These are phyloP conservation scores for Elephantulus edwardii DNA, from an alignment of 2,113 vertebrate species.

Conservation along the genomic window DNA sequence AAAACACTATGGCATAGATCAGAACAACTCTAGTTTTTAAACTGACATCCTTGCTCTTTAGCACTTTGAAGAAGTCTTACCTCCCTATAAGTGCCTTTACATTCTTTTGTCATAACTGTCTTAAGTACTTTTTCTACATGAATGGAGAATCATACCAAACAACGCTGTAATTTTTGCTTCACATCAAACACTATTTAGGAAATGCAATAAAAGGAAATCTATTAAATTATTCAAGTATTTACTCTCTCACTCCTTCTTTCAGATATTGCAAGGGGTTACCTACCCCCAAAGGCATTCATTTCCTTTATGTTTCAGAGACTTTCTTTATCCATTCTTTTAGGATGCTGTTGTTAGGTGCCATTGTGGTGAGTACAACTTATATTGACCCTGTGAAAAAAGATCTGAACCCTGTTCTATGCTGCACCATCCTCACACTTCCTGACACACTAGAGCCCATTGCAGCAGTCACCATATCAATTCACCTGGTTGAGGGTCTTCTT, in stretches of 20 bases:
- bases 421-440: too few relatives aligned
- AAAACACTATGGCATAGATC: too few relatives aligned
- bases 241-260: neutral
- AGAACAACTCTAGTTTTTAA: too few relatives aligned
- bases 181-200: slow-evolving; percentile 33
- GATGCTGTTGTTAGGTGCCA: too few relatives aligned
- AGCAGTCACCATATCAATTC: too few relatives aligned
- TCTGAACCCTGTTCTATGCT: too few relatives aligned
- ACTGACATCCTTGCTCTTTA: too few relatives aligned
- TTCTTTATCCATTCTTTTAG: neutral
- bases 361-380: too few relatives aligned
- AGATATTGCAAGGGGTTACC: neutral
- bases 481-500: too few relatives aligned
- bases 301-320: slow-evolving; percentile 9
- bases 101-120: neutral
- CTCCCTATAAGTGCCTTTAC: neutral
- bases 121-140: slow-evolving; percentile 37
- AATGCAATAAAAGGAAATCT: neutral
- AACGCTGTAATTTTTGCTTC: slow-evolving; percentile 43
- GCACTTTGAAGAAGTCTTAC: too few relatives aligned
- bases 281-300: neutral
- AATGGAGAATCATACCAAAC: neutral
- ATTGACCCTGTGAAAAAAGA: too few relatives aligned
- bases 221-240: slow-evolving; percentile 31
- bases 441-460: too few relatives aligned